phyloP scores from a whole-genome alignment of 2,113 vertebrate genomes.

The Psilopsiagon aurifrons region DNA sequence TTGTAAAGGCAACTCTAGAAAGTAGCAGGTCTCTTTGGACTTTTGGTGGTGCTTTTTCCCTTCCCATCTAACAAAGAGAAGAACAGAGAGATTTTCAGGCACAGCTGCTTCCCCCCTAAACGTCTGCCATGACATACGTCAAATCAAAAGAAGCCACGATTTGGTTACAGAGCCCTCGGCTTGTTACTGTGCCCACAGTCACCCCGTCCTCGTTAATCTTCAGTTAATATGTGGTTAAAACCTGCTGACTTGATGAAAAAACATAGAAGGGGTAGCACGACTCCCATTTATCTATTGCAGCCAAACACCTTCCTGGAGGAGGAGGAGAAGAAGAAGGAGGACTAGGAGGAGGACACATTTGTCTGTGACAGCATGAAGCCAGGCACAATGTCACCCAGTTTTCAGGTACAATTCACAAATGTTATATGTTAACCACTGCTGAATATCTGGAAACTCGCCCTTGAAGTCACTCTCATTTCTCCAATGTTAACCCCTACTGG shows the following conservation, averaged over 20 bases:
- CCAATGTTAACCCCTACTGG: background rate
- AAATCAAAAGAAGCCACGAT: background rate
- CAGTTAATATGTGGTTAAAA: background rate
- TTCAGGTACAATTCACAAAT: background rate
- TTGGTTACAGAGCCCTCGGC: background rate
- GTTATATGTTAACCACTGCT: background rate
- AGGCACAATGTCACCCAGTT: background rate
- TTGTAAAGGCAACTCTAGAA: background rate
- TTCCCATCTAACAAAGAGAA: background rate
- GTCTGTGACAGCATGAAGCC: background rate
- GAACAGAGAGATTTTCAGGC: background rate
- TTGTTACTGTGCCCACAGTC: background rate
- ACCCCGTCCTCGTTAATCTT: background rate
- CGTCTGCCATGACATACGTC: accelerated
- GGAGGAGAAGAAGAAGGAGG: background rate
- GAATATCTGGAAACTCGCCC: background rate
- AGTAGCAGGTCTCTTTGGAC: background rate
- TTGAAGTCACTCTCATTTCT: background rate
- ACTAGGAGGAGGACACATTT: background rate
- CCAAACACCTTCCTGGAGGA: background rate
- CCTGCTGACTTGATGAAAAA: background rate
- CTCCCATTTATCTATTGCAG: background rate
- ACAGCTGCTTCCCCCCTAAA: background rate
- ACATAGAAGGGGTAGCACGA: background rate
- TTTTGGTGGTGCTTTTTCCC: background rate